A percentile compares a stretch with the other conserved stretches of the same genome.
Conservation (phyloP, 2,797 vertebrate species). For the Hypotaenidia philippensis region DNA sequence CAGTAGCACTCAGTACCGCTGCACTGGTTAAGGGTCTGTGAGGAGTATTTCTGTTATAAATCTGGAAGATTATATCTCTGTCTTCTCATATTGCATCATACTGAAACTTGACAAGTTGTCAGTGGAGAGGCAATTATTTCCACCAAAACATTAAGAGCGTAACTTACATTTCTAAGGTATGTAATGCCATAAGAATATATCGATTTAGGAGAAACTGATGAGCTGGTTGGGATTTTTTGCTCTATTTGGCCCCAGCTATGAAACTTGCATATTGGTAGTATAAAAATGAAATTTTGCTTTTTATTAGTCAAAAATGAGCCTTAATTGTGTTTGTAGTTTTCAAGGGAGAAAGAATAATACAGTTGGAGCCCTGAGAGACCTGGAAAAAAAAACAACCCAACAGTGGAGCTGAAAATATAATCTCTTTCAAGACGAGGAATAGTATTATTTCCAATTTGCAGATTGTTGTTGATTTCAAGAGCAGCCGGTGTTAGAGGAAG, state of each 20-base stretch:
- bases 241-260: neutral
- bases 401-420: neutral
- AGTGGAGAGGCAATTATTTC: constrained; percentile 61
- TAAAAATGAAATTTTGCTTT: neutral
- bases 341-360: neutral
- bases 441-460: neutral
- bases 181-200: neutral
- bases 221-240: neutral
- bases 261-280: neutral
- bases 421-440: too few relatives aligned
- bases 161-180: neutral
- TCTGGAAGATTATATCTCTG: neutral
- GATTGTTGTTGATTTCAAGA: constrained; percentile 30
- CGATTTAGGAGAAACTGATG: neutral
- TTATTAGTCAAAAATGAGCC: neutral
- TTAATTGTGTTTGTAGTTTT: constrained; percentile 16
- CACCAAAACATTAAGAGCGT: constrained; percentile 8
- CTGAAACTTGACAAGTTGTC: constrained; percentile 54
- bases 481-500: constrained; percentile 50
- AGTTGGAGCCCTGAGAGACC: neutral
- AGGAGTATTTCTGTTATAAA: constrained; percentile 2
- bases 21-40: neutral
- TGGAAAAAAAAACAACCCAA: neutral
- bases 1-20: neutral
- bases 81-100: constrained; percentile 1